Base-by-base conservation (phyloP, 2,888 invertebrate species). In the Pyrrhia umbra region DNA sequence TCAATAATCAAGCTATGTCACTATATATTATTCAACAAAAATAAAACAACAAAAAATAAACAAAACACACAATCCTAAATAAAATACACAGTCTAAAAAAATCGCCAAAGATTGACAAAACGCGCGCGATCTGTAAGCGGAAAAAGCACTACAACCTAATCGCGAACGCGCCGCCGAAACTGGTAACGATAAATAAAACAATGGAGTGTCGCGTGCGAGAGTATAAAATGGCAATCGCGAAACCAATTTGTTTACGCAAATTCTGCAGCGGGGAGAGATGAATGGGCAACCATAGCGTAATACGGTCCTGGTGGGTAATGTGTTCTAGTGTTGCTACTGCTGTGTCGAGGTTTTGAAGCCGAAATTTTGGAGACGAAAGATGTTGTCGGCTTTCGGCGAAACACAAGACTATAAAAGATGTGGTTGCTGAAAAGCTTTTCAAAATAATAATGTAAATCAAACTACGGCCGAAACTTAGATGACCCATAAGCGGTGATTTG, bases 221-320 rank as follows among this genome's bases (percentile, higher is more conserved):
- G 94, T 94, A 94, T 94, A 94, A 95, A 94, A 95, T 95, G 94
- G 95, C 94, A 95, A 95, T 95, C 94, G 94, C 93, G 92, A 93
- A 95, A 95, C 95, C 95, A 95, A 95, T 95, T 95, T 95, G 95
- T 95, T 95, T 95, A 95, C 95, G 95, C 95, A 95, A 95, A 95
- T 95, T 95, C 94, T 94, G 94, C 93, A 94, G 90, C 92, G 90
- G 88, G 87, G 90, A 89, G 92, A 92, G 94, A 95, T 94, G 95
- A 94, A 95, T 95, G 94, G 94, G 88, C 93, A 87, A 92, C 92
- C 93, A 93, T 93, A 90, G 89, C 91, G 93, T 93, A 92, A 93
- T 94, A 93, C 93, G 89, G 90, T 85, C 79, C 90, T 85, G 84
- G 85, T 86, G 80, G 83, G 90, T 92, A 91, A 90, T 91, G 91